Conservation (phyloP, 2,113 vertebrate genomes). For the Hyperopisus bebe region DNA sequence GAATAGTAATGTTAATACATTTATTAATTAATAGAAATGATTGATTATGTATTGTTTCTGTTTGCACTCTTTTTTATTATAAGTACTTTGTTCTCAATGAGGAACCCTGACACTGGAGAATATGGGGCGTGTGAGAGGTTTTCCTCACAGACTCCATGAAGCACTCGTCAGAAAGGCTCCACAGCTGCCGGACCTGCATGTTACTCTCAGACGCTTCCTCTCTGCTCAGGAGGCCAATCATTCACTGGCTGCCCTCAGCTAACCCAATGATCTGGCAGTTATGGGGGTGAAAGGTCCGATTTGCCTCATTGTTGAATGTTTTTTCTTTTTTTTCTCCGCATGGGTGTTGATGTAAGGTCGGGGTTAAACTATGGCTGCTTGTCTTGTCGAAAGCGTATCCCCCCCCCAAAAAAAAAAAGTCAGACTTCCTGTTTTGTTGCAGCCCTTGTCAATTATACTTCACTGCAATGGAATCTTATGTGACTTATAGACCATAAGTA, state of each 20-base stretch:
- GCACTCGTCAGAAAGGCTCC: not conserved
- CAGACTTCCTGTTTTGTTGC: not conserved
- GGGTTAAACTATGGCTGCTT: not conserved
- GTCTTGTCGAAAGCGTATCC: not conserved
- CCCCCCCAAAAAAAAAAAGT: not conserved
- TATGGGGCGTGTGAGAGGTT: not conserved
- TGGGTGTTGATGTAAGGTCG: not conserved
- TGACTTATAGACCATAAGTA: not conserved
- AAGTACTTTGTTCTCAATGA: not conserved
- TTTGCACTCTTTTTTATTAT: not conserved
- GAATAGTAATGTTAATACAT: not conserved
- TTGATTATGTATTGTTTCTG: not conserved
- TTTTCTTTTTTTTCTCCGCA: not conserved
- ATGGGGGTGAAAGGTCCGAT: not conserved
- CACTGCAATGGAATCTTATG: not conserved
- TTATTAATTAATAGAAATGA: not conserved
- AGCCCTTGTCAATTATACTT: not conserved
- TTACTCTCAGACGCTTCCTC: not conserved
- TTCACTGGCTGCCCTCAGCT: not conserved
- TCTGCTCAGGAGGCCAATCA: not conserved
- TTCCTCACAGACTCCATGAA: not conserved
- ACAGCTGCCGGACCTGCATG: not conserved
- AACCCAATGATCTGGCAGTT: not conserved
- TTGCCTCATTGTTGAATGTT: not conserved
- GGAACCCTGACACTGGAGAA: not conserved